phyloP scores from a whole-genome alignment of 2,888 invertebrate genomes.

The Rhingia campestris region DNA sequence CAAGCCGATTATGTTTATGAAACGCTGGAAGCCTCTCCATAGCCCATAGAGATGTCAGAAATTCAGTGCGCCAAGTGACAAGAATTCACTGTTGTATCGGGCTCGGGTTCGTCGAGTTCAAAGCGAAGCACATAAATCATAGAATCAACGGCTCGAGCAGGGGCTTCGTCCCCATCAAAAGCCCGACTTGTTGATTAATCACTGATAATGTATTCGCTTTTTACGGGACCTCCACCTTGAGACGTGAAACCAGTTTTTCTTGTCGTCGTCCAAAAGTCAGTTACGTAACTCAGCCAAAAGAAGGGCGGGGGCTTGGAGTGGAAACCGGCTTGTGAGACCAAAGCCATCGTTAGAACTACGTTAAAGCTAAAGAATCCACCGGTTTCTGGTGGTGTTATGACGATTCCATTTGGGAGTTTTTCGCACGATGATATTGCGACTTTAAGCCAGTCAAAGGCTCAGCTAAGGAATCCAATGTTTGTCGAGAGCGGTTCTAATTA shows the following conservation, averaged over 20 bases:
- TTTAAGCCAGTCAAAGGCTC: neutral
- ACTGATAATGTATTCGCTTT: slow-evolving; percentile 39
- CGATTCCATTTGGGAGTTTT: slow-evolving; percentile 18
- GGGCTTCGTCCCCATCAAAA: slow-evolving; percentile 15
- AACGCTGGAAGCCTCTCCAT: slow-evolving; percentile 36
- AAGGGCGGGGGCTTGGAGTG: neutral
- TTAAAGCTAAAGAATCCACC: neutral
- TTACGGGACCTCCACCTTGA: slow-evolving; percentile 61
- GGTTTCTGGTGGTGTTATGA: slow-evolving; percentile 14
- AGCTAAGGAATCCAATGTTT: slow-evolving; percentile 38
- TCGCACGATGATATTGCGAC: slow-evolving; percentile 6
- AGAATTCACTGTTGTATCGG: slow-evolving; percentile 43
- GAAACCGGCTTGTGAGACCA: slow-evolving; percentile 50
- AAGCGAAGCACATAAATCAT: slow-evolving; percentile 59
- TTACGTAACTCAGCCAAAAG: slow-evolving; percentile 49
- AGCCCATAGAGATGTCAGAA: slow-evolving; percentile 67
- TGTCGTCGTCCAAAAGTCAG: slow-evolving; percentile 33
- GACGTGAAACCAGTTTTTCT: slow-evolving; percentile 41
- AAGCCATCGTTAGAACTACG: slow-evolving; percentile 49
- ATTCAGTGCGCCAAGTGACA: slow-evolving; percentile 58
- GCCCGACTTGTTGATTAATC: slow-evolving; percentile 49
- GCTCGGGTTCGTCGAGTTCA: slow-evolving; percentile 46
- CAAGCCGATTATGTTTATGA: slow-evolving; percentile 14
- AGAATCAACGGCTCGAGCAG: slow-evolving; percentile 27
- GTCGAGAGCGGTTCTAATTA: slow-evolving; percentile 51